Percentiles rank a stretch among this genome's conserved stretches.
phyloP scores from a whole-genome alignment of 2,888 invertebrate genomes.

The Epirrhoe alternata region DNA sequence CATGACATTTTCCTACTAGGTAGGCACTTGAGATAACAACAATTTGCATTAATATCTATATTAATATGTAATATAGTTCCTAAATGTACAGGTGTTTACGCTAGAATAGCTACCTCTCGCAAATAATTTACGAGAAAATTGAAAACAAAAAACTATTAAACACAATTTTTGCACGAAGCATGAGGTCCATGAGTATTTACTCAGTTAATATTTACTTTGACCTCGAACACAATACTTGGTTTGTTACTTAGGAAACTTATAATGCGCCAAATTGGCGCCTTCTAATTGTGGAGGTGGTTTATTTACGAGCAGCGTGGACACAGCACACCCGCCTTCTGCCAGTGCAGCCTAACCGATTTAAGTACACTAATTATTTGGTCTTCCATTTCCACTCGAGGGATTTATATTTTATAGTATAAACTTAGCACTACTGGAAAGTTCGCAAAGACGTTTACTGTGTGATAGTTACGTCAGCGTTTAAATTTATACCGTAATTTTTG shows the following conservation, averaged over 20 bases:
- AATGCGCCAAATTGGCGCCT: constrained; percentile 79
- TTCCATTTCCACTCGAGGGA: constrained; percentile 7
- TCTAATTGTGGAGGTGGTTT: constrained; percentile 77
- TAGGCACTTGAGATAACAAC: constrained; percentile 36
- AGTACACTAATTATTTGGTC: constrained; percentile 19
- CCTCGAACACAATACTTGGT: constrained; percentile 16
- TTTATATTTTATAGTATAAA: neutral
- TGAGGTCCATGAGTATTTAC: neutral
- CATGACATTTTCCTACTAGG: constrained; percentile 20
- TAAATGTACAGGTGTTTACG: constrained; percentile 21
- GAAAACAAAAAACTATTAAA: neutral
- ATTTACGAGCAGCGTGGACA: constrained; percentile 74
- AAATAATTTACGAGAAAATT: neutral
- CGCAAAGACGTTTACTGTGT: neutral
- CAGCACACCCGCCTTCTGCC: constrained; percentile 58
- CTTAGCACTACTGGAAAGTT: neutral
- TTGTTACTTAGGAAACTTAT: constrained; percentile 54
- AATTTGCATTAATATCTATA: constrained; percentile 48
- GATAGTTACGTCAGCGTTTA: constrained; percentile 10
- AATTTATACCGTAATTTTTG: constrained; percentile 14
- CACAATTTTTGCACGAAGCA: constrained; percentile 3
- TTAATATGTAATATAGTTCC: constrained; percentile 31
- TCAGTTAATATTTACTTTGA: constrained; percentile 8
- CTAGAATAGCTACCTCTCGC: constrained; percentile 24
- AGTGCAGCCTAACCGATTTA: constrained; percentile 20